A percentile compares a stretch with the other conserved stretches of the same genome.
phyloP scores from a whole-genome alignment of 2,888 invertebrate genomes.

The Creontiades dilutus region DNA sequence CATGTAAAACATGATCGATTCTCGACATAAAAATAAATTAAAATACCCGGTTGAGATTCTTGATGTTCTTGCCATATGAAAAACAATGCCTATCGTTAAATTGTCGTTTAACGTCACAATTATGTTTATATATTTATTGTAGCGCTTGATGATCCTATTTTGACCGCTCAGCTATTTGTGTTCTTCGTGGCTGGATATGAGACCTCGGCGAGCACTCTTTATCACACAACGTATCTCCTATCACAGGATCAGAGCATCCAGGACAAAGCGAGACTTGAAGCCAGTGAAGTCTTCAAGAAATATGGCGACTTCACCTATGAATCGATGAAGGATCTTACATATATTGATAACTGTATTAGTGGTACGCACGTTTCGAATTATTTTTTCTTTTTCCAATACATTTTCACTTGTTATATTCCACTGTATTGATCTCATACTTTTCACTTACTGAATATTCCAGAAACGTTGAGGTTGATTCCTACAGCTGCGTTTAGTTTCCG shows the following conservation, averaged over 20 bases:
- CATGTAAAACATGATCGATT: too few relatives aligned
- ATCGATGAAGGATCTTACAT: constrained; percentile 81
- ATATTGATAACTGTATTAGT: constrained; percentile 81
- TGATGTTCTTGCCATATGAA: too few relatives aligned
- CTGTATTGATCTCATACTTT: too few relatives aligned
- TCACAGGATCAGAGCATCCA: constrained; percentile 81
- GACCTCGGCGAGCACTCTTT: constrained; percentile 82
- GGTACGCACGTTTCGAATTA: constrained; percentile 77
- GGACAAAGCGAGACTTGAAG: constrained; percentile 79
- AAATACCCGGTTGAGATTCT: too few relatives aligned
- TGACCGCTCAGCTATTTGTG: constrained; percentile 81
- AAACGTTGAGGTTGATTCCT: not conserved
- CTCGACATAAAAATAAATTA: too few relatives aligned
- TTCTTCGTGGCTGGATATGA: constrained; percentile 84
- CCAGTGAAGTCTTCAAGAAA: constrained; percentile 78
- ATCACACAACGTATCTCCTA: constrained; percentile 81
- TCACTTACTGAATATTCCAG: not conserved
- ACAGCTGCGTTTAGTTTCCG: constrained; percentile 57
- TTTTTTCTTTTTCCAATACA: too few relatives aligned
- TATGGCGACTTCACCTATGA: constrained; percentile 80
- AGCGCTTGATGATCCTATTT: constrained; percentile 79
- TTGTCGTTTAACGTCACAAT: too few relatives aligned
- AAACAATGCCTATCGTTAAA: too few relatives aligned
- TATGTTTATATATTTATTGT: not conserved
- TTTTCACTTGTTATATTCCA: too few relatives aligned